phyloP scores from a whole-genome alignment of 2,797 vertebrate species.

The Sebastolobus alascanus region DNA sequence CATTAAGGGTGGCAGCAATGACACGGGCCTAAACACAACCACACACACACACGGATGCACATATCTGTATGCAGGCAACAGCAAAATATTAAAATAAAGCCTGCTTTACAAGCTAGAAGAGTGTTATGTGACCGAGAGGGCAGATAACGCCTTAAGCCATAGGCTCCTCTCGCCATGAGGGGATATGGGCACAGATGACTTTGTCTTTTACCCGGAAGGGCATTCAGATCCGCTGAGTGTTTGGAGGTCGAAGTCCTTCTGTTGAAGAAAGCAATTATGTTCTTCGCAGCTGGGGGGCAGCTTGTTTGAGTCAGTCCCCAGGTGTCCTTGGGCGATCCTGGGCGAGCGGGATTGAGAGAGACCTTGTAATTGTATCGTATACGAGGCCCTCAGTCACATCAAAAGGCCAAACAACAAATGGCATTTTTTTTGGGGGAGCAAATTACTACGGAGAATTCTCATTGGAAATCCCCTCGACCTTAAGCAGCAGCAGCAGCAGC shows the following conservation, averaged over 20 bases:
- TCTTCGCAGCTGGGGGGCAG: slow-evolving; percentile 57
- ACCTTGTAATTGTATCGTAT: slow-evolving; percentile 58
- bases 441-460: slow-evolving; percentile 39
- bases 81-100: not conserved
- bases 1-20: slow-evolving; percentile 6
- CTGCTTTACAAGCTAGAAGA: slow-evolving; percentile 8
- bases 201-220: slow-evolving; percentile 72
- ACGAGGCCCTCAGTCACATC: slow-evolving; percentile 33
- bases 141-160: slow-evolving; percentile 55
- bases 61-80: not conserved
- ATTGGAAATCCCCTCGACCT: slow-evolving; percentile 34
- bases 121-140: slow-evolving; percentile 30
- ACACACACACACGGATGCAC: not conserved
- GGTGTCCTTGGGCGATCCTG: slow-evolving; percentile 66
- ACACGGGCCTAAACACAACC: slow-evolving; percentile 7
- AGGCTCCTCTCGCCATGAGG: slow-evolving; percentile 30
- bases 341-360: slow-evolving; percentile 54
- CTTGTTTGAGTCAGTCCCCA: slow-evolving; percentile 58
- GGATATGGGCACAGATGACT: slow-evolving; percentile 55
- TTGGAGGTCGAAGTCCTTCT: slow-evolving; percentile 55
- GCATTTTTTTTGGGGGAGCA: slow-evolving; percentile 28
- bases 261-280: slow-evolving; percentile 75
- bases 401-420: slow-evolving; percentile 64
- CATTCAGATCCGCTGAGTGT: slow-evolving; percentile 62
- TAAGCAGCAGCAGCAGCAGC: not conserved